Conservation (phyloP, 2,113 vertebrate genomes). For the Neotoma lepida region DNA sequence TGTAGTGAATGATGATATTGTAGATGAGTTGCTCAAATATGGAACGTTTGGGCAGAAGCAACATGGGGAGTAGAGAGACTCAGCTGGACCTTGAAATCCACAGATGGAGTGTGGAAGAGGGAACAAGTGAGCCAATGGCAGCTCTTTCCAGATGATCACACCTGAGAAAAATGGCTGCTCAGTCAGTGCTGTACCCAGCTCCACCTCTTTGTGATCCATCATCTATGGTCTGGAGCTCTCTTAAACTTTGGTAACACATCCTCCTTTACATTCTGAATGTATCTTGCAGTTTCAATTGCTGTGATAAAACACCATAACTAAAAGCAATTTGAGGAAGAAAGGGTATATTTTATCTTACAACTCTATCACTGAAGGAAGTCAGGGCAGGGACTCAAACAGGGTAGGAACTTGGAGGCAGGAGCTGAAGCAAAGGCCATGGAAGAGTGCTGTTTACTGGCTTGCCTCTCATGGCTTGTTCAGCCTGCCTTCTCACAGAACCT, state of each 20-base stretch:
- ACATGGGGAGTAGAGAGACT: not conserved
- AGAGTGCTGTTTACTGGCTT: not conserved
- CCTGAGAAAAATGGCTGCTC: conserved; percentile 1
- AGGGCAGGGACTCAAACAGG: not conserved
- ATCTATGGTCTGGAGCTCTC: not conserved
- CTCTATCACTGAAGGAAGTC: not conserved
- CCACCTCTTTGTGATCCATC: not conserved
- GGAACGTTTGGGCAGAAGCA: not conserved
- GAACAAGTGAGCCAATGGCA: not conserved
- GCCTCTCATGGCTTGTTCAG: not conserved
- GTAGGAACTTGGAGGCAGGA: not conserved
- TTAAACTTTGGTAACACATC: conserved; percentile 24
- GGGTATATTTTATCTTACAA: not conserved
- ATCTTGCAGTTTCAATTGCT: not conserved
- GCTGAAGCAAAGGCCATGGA: not conserved
- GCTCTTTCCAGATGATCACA: not conserved
- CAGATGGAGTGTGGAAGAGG: not conserved
- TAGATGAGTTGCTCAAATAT: not conserved
- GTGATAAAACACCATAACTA: not conserved
- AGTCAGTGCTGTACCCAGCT: not conserved
- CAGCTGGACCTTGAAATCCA: not conserved
- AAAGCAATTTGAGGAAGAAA: not conserved
- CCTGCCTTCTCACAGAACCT: not conserved
- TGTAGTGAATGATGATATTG: not conserved
- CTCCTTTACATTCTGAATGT: conserved; percentile 10